A percentile compares a stretch with the other conserved stretches of the same genome.
Conservation (phyloP, 2,888 invertebrate species). For the Megalurothrips usitatus region DNA sequence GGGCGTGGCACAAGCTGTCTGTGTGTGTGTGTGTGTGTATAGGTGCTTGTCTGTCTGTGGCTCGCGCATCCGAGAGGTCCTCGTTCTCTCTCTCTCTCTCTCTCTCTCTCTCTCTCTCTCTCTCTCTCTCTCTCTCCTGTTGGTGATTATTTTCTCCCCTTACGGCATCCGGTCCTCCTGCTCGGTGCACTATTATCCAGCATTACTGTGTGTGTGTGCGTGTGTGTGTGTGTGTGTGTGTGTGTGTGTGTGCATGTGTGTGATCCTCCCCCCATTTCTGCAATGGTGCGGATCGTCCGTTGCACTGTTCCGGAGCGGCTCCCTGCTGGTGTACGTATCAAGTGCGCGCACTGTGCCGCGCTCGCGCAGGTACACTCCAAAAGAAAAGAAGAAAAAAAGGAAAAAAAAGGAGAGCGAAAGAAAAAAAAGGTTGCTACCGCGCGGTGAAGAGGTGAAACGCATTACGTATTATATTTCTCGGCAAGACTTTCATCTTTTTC, state of each 20-base stretch:
- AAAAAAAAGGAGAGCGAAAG: background rate
- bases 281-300: background rate
- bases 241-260: background rate
- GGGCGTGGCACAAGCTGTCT: background rate
- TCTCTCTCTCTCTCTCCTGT: background rate
- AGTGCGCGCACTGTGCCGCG: background rate
- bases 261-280: background rate
- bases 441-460: no score
- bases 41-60: background rate
- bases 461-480: no score
- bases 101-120: no score
- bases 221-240: constrained; percentile 8
- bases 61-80: no score
- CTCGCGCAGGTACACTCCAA: background rate
- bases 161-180: background rate
- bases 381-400: no score
- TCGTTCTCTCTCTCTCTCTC: no score
- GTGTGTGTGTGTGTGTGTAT: background rate
- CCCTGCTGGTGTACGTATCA: background rate
- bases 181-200: background rate
- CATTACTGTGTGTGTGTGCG: background rate
- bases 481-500: no score
- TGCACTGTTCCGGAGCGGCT: background rate
- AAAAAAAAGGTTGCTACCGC: no score
- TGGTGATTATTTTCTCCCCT: constrained; percentile 21